Base-by-base conservation (phyloP, 2,797 vertebrate species). In the Melanotaenia nigrans region DNA sequence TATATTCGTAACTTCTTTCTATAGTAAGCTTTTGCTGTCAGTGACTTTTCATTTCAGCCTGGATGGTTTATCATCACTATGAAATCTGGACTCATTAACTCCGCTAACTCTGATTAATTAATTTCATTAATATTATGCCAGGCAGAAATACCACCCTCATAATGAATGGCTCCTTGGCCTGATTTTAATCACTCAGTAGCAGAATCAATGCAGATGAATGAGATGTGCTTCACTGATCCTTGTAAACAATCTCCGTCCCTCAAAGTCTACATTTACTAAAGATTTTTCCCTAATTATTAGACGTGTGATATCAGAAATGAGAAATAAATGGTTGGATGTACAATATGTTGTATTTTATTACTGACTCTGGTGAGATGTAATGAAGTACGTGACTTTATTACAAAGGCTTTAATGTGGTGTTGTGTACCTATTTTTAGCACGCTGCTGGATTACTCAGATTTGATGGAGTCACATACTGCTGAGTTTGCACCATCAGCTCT, bases 401-500 rank as follows among this genome's bases (percentile, higher is more conserved):
- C 51, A 28, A 30, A 11, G 30, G 61, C 57, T 75, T 90, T 89
- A 84, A 87, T 89, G 78, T 68, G 82, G 78, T 68, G 82, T 83
- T 73, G 68, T 77, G 71, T 35, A 2, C 10, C 91, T 92, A 92
- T 92, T 88, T 89, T 88, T 89, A 92, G 88, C 79, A 9, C 73
- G 1, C 82, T 33, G 78, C 77, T 79, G 80, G 81, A 85, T 87
- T 83, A 82, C 85, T 61, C 69, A 85, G 74, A 87, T 87, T 81
- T 89, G 86, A 91, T 88, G 87, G 83, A 88, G 84, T 80, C 63
- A 14, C 81, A 85, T 77, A 86, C 71, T 89, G 91, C 91, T 91
- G 92, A 92, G 87, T 81, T 78, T 88, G 90, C 91, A 87, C 71
- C 77, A 68, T 74, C 54, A 78, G 78, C 78, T 56, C 74, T 85